Base-by-base conservation (phyloP, 1,140 invertebrate species). In the Drosophila suzukii region DNA sequence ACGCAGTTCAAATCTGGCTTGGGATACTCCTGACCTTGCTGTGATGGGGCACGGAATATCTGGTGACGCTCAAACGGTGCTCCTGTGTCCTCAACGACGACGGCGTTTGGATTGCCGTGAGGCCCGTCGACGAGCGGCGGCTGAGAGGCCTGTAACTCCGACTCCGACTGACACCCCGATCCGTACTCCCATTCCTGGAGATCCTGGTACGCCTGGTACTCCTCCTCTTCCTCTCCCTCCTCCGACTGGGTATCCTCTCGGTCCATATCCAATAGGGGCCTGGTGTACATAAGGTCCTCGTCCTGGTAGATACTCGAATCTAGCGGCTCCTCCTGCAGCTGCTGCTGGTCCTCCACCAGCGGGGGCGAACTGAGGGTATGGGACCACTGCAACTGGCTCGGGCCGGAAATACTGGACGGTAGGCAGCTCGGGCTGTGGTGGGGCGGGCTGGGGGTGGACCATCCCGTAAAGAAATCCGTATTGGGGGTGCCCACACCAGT, bases 1-100 rank as follows among this genome's bases (percentile, higher is more conserved):
- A 89, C 57, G 5, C 80, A 70, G 13, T 66, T 81, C 0, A 89
- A 34, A 27, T 89, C 81, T 2, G 72, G 53, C 6, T 32, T 15
- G 4, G 61, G 54, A 11, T 73, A 51, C 0, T n/a, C 15, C 4
- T 56, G 27, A 1, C 1, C 27, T 1, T 75, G 5, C 5, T 53
- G 7, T 0, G 7, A 11, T 15, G 11, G 49, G 8, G 20, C 34
- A 20, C 13, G 57, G 32, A 76, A 58, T 2, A 46, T 15, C 0
- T 6, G 15, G 24, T 32, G 11, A 12, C 10, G 17, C 12, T 49
- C 11, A 5, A 39, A 3, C 4, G 32, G 4, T 15, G 46, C 1
- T 15, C 0, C 15, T 34, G 13, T 4, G 3, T 17, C 34, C 15
- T 20, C 12, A 13, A 1, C 20, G 20, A 38, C 15, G 15, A 6